These are phyloP conservation scores for Leptoteleia sp. DNA, from an alignment of 1,140 invertebrate species.

Conservation along the genomic window DNA sequence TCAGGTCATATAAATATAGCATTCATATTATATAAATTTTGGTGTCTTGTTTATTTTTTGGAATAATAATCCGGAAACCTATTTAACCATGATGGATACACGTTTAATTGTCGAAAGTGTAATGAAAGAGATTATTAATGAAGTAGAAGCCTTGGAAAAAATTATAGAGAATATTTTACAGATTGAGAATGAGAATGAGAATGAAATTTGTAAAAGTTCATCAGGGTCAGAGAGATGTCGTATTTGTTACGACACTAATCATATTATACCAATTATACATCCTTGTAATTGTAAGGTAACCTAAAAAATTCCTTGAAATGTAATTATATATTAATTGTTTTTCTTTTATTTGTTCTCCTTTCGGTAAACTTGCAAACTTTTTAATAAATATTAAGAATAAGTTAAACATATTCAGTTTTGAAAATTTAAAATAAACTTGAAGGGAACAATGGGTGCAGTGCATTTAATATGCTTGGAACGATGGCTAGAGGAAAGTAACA, in stretches of 20 bases:
- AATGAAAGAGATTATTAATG: slow-evolving; percentile 66
- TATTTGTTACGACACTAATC: slow-evolving; percentile 73
- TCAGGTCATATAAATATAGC: slow-evolving; percentile 61
- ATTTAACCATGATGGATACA: slow-evolving; percentile 5
- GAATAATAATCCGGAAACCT: neutral
- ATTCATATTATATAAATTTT: slow-evolving; percentile 43
- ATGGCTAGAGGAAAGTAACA: slow-evolving; percentile 81
- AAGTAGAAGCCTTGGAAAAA: slow-evolving; percentile 56
- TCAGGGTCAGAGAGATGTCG: slow-evolving; percentile 69
- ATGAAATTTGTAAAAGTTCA: slow-evolving; percentile 23
- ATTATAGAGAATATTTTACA: too few species aligned
- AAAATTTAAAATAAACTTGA: slow-evolving; percentile 29
- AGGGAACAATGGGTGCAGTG: slow-evolving; percentile 82
- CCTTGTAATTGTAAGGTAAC: slow-evolving; percentile 75
- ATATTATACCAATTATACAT: slow-evolving; percentile 64
- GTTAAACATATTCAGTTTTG: too few species aligned
- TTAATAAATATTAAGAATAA: too few species aligned
- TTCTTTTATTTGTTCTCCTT: too few species aligned
- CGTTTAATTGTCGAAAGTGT: slow-evolving; percentile 38
- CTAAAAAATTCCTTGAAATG: too few species aligned
- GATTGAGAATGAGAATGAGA: too few species aligned
- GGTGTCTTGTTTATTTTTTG: slow-evolving; percentile 26
- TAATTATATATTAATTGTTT: too few species aligned
- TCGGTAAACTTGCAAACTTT: too few species aligned
- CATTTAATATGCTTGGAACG: slow-evolving; percentile 82